Evolutionary conservation across 2,888 invertebrate genomes (phyloP).

Genomic region (Epirrhoe tristata): DNA sequence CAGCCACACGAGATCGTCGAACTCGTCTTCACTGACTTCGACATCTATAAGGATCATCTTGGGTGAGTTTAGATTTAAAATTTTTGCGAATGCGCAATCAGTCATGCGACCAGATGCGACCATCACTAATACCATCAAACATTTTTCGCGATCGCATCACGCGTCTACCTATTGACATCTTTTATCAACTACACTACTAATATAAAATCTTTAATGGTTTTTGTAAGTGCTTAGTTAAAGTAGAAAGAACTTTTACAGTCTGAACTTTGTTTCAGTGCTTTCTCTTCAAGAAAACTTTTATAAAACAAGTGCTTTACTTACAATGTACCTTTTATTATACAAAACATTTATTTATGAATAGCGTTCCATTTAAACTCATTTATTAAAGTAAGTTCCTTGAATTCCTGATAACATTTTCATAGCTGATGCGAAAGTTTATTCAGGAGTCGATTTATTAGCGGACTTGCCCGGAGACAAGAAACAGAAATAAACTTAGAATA

Average conservation of each 20-base stretch:
- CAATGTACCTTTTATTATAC: neutral
- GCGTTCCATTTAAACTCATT: conserved; percentile 1
- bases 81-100: too few relatives aligned
- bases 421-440: conserved; percentile 21
- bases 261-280: neutral
- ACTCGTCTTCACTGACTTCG: conserved; percentile 92
- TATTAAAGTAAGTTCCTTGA: conserved; percentile 16
- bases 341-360: neutral
- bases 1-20: conserved; percentile 93
- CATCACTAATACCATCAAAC: too few relatives aligned
- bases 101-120: too few relatives aligned
- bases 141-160: too few relatives aligned
- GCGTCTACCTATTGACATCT: neutral
- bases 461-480: conserved; percentile 19
- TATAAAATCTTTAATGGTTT: neutral
- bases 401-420: conserved; percentile 16
- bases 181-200: neutral
- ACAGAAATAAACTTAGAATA: conserved; percentile 28
- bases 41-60: conserved; percentile 88
- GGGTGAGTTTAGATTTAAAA: conserved; percentile 86
- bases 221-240: neutral
- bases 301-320: neutral
- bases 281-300: neutral
- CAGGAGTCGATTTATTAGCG: conserved; percentile 29
- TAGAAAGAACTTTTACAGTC: neutral